Evolutionary conservation across 1,140 invertebrate species (phyloP).

Genomic region (Hestina assimilis): DNA sequence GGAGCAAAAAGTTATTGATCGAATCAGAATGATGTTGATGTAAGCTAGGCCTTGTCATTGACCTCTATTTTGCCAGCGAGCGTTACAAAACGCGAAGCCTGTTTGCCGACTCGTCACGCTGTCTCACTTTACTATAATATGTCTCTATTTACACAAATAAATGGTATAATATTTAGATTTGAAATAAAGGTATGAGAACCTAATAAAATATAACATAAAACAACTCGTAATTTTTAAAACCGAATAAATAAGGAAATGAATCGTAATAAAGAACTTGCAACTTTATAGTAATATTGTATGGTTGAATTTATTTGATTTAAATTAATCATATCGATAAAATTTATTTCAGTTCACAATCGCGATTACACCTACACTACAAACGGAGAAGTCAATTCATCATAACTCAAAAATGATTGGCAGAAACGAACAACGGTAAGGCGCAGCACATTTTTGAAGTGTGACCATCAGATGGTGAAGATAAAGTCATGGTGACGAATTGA

Average conservation of each 20-base stretch:
- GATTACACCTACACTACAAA: constrained; percentile 10
- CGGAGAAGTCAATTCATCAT: constrained; percentile 19
- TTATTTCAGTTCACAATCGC: neutral
- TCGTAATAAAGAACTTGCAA: too few relatives aligned
- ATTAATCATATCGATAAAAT: neutral
- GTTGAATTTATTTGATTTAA: neutral
- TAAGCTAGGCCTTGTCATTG: constrained; percentile 67
- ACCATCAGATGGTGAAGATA: constrained; percentile 50
- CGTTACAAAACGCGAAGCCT: constrained; percentile 39
- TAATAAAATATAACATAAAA: too few relatives aligned
- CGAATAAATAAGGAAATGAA: too few relatives aligned
- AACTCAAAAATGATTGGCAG: constrained; percentile 33
- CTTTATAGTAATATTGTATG: too few relatives aligned
- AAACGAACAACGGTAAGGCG: constrained; percentile 43
- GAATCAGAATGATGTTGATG: constrained; percentile 23
- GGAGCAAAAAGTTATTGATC: constrained; percentile 25
- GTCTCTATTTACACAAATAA: neutral
- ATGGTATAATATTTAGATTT: neutral
- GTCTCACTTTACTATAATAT: constrained; percentile 23
- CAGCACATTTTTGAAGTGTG: constrained; percentile 31
- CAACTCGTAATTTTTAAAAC: too few relatives aligned
- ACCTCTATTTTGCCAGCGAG: constrained; percentile 67
- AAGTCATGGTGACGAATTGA: constrained; percentile 71
- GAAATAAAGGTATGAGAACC: too few relatives aligned
- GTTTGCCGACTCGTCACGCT: constrained; percentile 47